Evolutionary conservation across 2,888 invertebrate genomes (phyloP).

Genomic region (Hirtodrosophila alboralis): DNA sequence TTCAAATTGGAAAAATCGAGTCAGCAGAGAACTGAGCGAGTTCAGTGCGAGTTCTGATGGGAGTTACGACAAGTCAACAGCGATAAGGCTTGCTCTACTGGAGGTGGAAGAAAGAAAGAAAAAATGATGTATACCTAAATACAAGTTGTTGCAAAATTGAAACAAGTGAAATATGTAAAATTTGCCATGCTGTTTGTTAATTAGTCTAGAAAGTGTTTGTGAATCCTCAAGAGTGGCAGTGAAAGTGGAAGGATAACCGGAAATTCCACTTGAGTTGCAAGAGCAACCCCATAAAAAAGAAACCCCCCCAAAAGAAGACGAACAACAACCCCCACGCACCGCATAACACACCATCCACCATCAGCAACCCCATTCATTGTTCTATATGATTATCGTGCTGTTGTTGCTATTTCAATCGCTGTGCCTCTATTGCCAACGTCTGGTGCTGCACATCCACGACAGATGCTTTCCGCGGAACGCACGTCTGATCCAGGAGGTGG

Average conservation of each 20-base stretch:
- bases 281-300: slow-evolving; percentile 26
- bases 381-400: slow-evolving; percentile 84
- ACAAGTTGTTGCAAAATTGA: no score
- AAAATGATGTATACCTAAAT: slow-evolving; percentile 8
- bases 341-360: slow-evolving; percentile 1
- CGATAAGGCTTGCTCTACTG: slow-evolving; percentile 14
- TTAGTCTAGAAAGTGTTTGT: background rate
- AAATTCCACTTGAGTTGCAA: slow-evolving; percentile 2
- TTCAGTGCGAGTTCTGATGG: slow-evolving; percentile 44
- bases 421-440: slow-evolving; percentile 83
- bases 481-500: slow-evolving; percentile 81
- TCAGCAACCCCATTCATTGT: slow-evolving; percentile 32
- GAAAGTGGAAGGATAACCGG: slow-evolving; percentile 9
- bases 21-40: slow-evolving; percentile 28
- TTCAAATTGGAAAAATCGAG: slow-evolving; percentile 72
- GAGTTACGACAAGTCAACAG: slow-evolving; percentile 23
- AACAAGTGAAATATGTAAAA: slow-evolving; percentile 1
- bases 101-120: slow-evolving; percentile 9
- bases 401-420: slow-evolving; percentile 83
- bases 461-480: slow-evolving; percentile 83
- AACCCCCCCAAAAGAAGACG: slow-evolving; percentile 4
- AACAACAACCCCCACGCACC: slow-evolving; percentile 7
- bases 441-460: slow-evolving; percentile 82
- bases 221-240: background rate
- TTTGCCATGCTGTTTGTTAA: background rate